Conservation (phyloP, 2,113 vertebrate species). For the Scomber scombrus region DNA sequence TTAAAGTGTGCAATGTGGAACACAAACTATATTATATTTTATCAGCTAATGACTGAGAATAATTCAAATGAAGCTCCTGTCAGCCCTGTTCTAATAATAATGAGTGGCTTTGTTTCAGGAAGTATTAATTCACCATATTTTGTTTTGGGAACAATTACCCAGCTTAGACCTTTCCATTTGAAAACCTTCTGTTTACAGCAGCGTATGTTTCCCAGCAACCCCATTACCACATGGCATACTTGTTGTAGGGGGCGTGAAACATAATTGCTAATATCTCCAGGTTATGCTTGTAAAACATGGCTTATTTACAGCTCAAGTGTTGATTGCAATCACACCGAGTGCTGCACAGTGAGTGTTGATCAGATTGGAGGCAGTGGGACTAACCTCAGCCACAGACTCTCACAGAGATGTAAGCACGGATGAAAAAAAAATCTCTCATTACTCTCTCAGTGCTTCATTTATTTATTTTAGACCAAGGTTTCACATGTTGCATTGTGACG, state of each 20-base stretch:
- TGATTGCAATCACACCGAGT: conserved; percentile 62
- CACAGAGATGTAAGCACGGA: background rate
- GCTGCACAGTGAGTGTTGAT: conserved; percentile 41
- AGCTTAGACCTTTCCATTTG: conserved; percentile 32
- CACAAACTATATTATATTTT: background rate
- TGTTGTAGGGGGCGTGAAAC: conserved; percentile 35
- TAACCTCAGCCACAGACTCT: conserved; percentile 4
- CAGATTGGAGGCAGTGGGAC: conserved; percentile 22
- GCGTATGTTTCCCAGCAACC: conserved; percentile 80
- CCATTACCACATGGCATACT: conserved; percentile 55
- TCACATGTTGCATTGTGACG: background rate
- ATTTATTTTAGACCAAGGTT: conserved; percentile 4
- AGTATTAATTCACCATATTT: conserved; percentile 43
- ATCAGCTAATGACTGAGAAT: background rate
- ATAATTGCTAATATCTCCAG: conserved; percentile 63
- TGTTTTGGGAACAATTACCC: conserved; percentile 43
- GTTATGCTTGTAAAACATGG: conserved; percentile 58
- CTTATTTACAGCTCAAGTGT: conserved; percentile 52
- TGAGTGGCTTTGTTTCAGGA: conserved; percentile 14
- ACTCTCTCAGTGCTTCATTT: background rate
- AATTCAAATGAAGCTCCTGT: background rate
- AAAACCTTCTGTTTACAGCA: conserved; percentile 63
- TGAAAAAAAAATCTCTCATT: conserved; percentile 1
- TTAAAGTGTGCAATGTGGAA: background rate
- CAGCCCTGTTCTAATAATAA: conserved; percentile 9